Evolutionary conservation across 2,113 vertebrate genomes (phyloP).

Genomic region (Istiophorus platypterus): DNA sequence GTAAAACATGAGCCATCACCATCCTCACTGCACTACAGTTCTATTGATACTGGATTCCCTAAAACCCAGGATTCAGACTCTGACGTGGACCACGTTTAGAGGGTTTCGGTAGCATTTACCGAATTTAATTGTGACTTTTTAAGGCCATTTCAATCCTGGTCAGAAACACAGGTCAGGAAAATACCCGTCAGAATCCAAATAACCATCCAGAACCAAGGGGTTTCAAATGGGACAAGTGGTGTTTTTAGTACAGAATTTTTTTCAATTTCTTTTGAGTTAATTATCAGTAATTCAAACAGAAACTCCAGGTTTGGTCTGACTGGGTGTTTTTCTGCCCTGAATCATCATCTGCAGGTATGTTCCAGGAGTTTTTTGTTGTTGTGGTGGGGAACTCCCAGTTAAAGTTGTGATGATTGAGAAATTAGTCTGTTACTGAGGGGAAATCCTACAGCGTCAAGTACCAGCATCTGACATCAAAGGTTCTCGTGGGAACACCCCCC

Average conservation of each 20-base stretch:
- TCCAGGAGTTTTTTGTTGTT: background rate
- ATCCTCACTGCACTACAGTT: background rate
- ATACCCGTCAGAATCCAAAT: too few species aligned
- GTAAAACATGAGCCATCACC: background rate
- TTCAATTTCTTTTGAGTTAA: too few species aligned
- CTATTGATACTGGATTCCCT: too few species aligned
- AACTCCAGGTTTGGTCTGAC: background rate
- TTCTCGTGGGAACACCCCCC: constrained; percentile 27
- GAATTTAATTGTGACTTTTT: too few species aligned
- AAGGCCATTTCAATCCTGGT: too few species aligned
- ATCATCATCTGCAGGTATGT: background rate
- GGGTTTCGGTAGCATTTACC: too few species aligned
- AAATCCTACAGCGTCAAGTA: constrained; percentile 37
- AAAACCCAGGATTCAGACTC: too few species aligned
- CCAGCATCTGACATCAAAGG: constrained; percentile 40
- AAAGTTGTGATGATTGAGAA: background rate
- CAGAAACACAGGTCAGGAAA: too few species aligned
- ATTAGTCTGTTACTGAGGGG: constrained; percentile 16
- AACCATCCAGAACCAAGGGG: too few species aligned
- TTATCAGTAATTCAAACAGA: background rate
- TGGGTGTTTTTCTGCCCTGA: background rate
- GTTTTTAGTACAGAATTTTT: too few species aligned
- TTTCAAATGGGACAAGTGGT: too few species aligned
- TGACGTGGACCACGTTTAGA: too few species aligned
- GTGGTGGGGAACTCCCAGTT: constrained; percentile 11